Evolutionary conservation across 30 jellyfish, hydroid and myxozoan species (phyloP).

Genomic region (Sanderia malayensis): DNA sequence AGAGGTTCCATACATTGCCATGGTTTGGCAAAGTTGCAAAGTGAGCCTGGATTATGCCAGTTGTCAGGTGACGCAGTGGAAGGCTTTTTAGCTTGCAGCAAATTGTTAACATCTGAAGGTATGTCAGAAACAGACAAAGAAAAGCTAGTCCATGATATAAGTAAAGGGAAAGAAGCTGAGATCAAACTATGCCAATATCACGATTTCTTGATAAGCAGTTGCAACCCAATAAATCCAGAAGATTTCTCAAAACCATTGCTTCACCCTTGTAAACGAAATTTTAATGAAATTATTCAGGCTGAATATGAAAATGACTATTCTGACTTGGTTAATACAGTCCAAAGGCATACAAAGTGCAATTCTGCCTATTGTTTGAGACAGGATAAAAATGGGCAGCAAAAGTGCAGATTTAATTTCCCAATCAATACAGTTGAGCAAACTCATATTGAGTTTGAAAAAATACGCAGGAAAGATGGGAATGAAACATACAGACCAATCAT

Average conservation of each 20-base stretch:
- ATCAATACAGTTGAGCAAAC: slow-evolving; percentile 16
- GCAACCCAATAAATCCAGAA: slow-evolving; percentile 33
- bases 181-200: slow-evolving; percentile 30
- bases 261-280: slow-evolving; percentile 46
- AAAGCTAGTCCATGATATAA: slow-evolving; percentile 13
- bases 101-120: background rate
- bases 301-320: slow-evolving; percentile 33
- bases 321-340: too few species aligned
- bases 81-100: slow-evolving; percentile 39
- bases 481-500: slow-evolving; percentile 36
- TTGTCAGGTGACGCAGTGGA: slow-evolving; percentile 33
- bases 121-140: background rate
- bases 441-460: slow-evolving; percentile 30
- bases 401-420: slow-evolving; percentile 49
- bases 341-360: slow-evolving; percentile 55
- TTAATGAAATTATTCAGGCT: slow-evolving; percentile 3
- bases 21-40: slow-evolving; percentile 43
- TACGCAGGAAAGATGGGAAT: slow-evolving; percentile 4
- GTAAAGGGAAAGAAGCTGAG: slow-evolving; percentile 37
- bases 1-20: too few species aligned
- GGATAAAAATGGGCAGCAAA: slow-evolving; percentile 22
- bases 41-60: slow-evolving; percentile 54
- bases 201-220: slow-evolving; percentile 20
- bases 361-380: slow-evolving; percentile 43
- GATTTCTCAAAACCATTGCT: slow-evolving; percentile 36